Percentiles rank a stretch among this genome's conserved stretches.
phyloP scores from a whole-genome alignment of 1,140 invertebrate species.

The Drosophila bocqueti region DNA sequence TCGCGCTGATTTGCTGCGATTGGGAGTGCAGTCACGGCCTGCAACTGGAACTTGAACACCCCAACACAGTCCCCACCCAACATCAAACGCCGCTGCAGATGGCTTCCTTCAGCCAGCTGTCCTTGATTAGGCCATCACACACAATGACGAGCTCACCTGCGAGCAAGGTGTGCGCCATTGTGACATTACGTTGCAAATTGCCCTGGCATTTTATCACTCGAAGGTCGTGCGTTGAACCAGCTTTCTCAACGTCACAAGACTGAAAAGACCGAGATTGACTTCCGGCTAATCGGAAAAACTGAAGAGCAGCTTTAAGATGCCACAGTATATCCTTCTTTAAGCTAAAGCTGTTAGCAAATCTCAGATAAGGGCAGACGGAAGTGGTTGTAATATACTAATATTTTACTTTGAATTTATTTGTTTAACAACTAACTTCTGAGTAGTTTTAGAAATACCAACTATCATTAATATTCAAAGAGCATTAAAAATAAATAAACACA shows the following conservation, averaged over 20 bases:
- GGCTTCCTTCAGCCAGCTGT: conserved; percentile 19
- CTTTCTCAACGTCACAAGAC: conserved; percentile 7
- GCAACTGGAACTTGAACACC: conserved; percentile 9
- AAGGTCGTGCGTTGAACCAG: conserved; percentile 21
- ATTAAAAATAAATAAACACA: no score
- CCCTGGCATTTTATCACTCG: conserved; percentile 54
- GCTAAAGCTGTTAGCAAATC: no score
- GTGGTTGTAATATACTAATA: no score
- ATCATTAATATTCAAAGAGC: no score
- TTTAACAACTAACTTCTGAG: background rate
- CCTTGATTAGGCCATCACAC: conserved; percentile 73
- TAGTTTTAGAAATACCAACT: no score
- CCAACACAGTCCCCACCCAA: background rate
- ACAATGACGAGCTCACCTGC: conserved; percentile 38
- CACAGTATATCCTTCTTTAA: no score
- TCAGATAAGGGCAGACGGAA: background rate
- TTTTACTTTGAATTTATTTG: no score
- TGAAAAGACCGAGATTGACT: conserved; percentile 8
- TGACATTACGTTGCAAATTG: conserved; percentile 61
- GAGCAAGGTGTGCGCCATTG: conserved; percentile 30
- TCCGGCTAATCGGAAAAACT: background rate
- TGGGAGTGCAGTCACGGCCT: conserved; percentile 71
- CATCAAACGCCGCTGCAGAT: background rate
- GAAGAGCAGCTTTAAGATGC: background rate
- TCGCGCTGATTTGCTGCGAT: conserved; percentile 70